Percentiles rank a stretch among this genome's conserved stretches.
phyloP scores from a whole-genome alignment of 2,797 vertebrate species.

The Parauchenoglanis punctatus region DNA sequence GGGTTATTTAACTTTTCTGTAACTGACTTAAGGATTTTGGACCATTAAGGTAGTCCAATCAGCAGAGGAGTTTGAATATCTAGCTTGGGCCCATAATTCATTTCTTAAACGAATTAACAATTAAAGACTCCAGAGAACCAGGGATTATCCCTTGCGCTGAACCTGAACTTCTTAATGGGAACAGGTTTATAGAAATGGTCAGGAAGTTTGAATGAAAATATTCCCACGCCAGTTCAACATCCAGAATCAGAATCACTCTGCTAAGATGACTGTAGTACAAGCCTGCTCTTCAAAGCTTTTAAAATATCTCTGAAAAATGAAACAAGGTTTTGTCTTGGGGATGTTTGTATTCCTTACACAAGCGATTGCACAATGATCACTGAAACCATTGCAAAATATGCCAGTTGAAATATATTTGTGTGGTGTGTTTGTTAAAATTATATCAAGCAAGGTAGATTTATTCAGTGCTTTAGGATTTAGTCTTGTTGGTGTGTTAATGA shows the following conservation, averaged over 20 bases:
- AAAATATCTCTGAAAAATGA: not conserved
- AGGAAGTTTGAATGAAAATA: not conserved
- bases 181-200: not conserved
- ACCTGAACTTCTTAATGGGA: not conserved
- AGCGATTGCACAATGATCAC: not conserved
- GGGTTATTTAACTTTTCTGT: not conserved
- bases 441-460: not conserved
- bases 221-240: not conserved
- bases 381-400: not conserved
- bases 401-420: not conserved
- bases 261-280: not conserved
- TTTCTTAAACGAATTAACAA: not conserved
- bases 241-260: not conserved
- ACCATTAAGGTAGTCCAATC: not conserved
- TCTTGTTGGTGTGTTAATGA: not conserved
- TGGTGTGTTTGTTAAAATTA: not conserved
- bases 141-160: not conserved
- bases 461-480: not conserved
- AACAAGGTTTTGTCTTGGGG: not conserved
- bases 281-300: not conserved
- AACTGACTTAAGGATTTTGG: not conserved
- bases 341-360: not conserved
- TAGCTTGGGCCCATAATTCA: not conserved
- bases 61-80: slow-evolving; percentile 5
- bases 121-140: not conserved